Evolutionary conservation across 2,888 invertebrate species (phyloP).

Genomic region (Drosophila rubida): DNA sequence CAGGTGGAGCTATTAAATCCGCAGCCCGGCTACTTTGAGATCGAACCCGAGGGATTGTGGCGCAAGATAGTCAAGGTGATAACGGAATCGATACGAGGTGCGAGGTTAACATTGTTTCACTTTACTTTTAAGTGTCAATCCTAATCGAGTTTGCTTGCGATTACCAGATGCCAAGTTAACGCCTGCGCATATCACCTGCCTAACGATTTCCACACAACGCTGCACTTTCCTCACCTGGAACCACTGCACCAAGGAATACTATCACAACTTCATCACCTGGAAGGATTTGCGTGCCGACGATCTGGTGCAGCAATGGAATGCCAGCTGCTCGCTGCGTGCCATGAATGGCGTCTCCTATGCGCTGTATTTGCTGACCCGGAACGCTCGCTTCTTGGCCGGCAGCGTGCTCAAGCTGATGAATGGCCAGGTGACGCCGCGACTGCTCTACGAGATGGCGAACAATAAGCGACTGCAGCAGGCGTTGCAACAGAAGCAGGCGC

Average conservation of each 20-base stretch:
- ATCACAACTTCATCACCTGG: constrained; percentile 96
- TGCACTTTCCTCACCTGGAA: constrained; percentile 94
- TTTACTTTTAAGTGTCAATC: constrained; percentile 2
- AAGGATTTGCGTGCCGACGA: constrained; percentile 92
- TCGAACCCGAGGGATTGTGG: constrained; percentile 94
- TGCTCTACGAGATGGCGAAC: constrained; percentile 92
- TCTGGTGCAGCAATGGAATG: constrained; percentile 91
- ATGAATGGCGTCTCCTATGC: constrained; percentile 85
- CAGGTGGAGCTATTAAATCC: constrained; percentile 93
- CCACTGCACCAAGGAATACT: constrained; percentile 89
- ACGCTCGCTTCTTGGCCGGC: constrained; percentile 92
- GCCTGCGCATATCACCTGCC: constrained; percentile 89
- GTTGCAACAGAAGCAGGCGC: constrained; percentile 87
- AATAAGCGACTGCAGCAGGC: constrained; percentile 89
- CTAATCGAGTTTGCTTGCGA: constrained; percentile 6
- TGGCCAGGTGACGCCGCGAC: constrained; percentile 91
- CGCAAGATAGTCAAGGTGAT: constrained; percentile 89
- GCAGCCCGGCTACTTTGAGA: constrained; percentile 92
- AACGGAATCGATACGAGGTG: constrained; percentile 89
- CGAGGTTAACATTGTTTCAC: constrained; percentile 7
- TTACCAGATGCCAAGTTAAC: constrained; percentile 88
- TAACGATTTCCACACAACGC: constrained; percentile 94
- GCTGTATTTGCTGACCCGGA: constrained; percentile 91
- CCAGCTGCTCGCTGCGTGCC: constrained; percentile 89
- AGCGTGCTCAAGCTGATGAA: constrained; percentile 94